A percentile compares a stretch with the other conserved stretches of the same genome.
Conservation (phyloP, 2,888 invertebrate genomes). For the Mactromeris polynyma region DNA sequence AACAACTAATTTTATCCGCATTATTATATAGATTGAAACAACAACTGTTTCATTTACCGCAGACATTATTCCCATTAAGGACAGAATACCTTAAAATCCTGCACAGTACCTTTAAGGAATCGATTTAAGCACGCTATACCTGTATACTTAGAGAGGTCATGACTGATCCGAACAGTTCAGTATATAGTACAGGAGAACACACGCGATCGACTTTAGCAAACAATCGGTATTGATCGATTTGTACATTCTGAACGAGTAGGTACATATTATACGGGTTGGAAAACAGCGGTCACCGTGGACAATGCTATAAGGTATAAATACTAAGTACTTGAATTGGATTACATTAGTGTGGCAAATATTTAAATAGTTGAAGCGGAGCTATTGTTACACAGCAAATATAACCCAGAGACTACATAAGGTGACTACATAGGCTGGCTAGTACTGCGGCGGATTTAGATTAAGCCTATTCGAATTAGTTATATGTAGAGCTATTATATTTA, state of each 20-base stretch:
- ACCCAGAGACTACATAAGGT: too few relatives aligned
- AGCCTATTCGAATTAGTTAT: too few relatives aligned
- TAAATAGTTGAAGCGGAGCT: not conserved
- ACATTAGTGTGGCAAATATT: not conserved
- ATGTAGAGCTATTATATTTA: too few relatives aligned
- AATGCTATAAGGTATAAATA: not conserved
- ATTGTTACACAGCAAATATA: too few relatives aligned
- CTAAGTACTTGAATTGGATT: not conserved
- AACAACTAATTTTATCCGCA: too few relatives aligned
- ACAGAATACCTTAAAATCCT: too few relatives aligned
- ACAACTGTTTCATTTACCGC: too few relatives aligned
- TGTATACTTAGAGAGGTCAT: too few relatives aligned
- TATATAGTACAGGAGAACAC: not conserved
- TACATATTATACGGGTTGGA: not conserved
- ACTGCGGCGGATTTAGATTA: too few relatives aligned
- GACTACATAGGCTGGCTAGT: too few relatives aligned
- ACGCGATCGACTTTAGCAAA: not conserved
- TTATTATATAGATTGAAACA: too few relatives aligned
- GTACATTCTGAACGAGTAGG: not conserved
- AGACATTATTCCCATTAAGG: too few relatives aligned
- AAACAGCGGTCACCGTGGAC: not conserved
- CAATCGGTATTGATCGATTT: not conserved
- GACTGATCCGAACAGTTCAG: not conserved
- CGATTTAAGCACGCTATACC: not conserved
- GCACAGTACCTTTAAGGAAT: not conserved